Base-by-base conservation (phyloP, 2,797 vertebrate genomes). In the Myotis findleyi region DNA sequence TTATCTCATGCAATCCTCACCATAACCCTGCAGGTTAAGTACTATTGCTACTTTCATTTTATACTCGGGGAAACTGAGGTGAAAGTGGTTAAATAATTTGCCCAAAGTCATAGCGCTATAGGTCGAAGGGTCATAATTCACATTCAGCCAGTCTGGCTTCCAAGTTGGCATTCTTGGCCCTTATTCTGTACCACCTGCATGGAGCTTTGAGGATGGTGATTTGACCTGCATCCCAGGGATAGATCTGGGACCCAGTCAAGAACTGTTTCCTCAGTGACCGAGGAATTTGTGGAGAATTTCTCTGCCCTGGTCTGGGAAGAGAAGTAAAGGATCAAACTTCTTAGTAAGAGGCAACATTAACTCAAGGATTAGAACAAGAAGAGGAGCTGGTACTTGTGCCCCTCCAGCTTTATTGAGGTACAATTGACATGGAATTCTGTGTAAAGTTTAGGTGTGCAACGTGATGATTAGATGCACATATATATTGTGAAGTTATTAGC, bases 41-140 rank as follows among this genome's bases (percentile, higher is more conserved):
- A 92, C 33, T 64, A 3, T 83, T 36, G 49, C 47, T 44, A 38
- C 59, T 91, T 89, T 71, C 47, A 69, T 83, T 92, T 90, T 51
- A 36, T 57, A 64, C 68, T 49, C 71, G 12, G 38, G 38, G 68
- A 91, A 91, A 91, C 38, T 62, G 79, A 91, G 53, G 66, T 12
- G 73, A 80, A 75, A 64, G 7, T 57, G 81, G n/a, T 87, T 93
- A 69, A 94, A 51, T 91, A 92, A 85, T 69, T 91, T 90, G 68
- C 44, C 72, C 53, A 33, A 33, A 77, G 12, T 89, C 23, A 23
- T 9, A 77, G 5, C 69, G 44, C 51, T 73, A 16, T 12, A 82
- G 41, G 59, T 82, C 33, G n/a, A 47, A 68, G 25, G 33, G 36
- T 89, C 71, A 7, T 71, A 72, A 68, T 62, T 91, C 47, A 77